Base-by-base conservation (phyloP, 2,888 invertebrate species). In the Bimastos eiseni region DNA sequence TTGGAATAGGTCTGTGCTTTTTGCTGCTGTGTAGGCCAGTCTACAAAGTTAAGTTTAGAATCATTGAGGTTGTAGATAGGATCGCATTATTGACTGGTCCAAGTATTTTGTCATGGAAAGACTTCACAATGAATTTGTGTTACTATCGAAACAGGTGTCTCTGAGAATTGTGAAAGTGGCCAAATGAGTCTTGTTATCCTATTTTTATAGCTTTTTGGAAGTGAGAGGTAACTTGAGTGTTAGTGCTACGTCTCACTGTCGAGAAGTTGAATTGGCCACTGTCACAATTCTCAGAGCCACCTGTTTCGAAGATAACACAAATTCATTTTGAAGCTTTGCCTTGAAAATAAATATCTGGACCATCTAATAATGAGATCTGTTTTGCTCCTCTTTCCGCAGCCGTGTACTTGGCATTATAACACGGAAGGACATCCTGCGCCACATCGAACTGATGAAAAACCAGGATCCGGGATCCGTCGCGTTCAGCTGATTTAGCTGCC, bases 401-500 rank as follows among this genome's bases (percentile, higher is more conserved):
- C 97, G 98, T 90, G 96, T 99, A 90, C 96, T 99, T 91, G 99
- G 99, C 91, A 98, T 99, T 44, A 98, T 99, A 93, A 99, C 99
- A 30, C 99, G 99, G 96, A 99, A 99, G 95, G 99, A 99, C 95
- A 98, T 99, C 33, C 96, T 99, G 44, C 97, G 99, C 38, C 99
- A 99, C 95, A 97, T 99, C 83, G 98, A 98, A 94, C 98, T 98
- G 95, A 97, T 98, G 96, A 98, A 98, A 95, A 98, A 98, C 95
- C 98, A 98, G 96, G 98, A 98, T 95, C 98, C 98, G 30, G 94
- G 94, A 91, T 94, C 94, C 70, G 94, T 95, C 41, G 93, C 94
- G 88, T 95, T 95, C 93, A 94, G 94, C 92, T 95, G 91, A 91
- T 36, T 41, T 19, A 41, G 21, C 33, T 24, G 33, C 49, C 37